Percentiles rank a stretch among this genome's conserved stretches.
These are phyloP conservation scores for Rhinogobio ventralis DNA, from an alignment of 2,797 vertebrate genomes.

Conservation along the genomic window DNA sequence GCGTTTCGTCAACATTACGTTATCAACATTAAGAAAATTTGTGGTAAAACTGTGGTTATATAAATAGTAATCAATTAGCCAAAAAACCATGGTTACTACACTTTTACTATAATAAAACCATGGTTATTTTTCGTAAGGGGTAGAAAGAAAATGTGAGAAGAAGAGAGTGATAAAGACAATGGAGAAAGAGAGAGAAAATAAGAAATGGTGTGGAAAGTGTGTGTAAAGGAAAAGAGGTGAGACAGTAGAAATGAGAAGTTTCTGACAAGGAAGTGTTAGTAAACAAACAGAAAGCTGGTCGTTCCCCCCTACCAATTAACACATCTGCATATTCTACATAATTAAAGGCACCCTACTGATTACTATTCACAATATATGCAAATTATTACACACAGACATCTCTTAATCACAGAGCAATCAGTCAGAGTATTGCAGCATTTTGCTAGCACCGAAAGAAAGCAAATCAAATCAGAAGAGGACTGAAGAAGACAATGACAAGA, in stretches of 20 bases:
- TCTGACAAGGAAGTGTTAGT: constrained; percentile 46
- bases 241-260: background rate
- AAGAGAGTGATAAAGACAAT: background rate
- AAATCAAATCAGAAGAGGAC: constrained; percentile 27
- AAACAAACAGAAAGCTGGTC: constrained; percentile 53
- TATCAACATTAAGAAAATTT: too few relatives aligned
- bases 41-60: too few relatives aligned
- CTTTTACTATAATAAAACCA: too few relatives aligned
- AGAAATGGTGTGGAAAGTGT: background rate
- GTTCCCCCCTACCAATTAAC: constrained; percentile 67
- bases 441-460: background rate
- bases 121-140: too few relatives aligned
- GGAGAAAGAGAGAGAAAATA: background rate
- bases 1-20: too few relatives aligned
- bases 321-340: constrained; percentile 76
- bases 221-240: background rate
- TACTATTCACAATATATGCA: constrained; percentile 52
- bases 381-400: constrained; percentile 43
- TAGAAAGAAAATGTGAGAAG: constrained; percentile 1
- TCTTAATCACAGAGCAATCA: constrained; percentile 61
- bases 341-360: constrained; percentile 46
- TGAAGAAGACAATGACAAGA: constrained; percentile 18
- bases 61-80: too few relatives aligned
- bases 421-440: constrained; percentile 32
- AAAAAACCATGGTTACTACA: too few relatives aligned